A percentile compares a stretch with the other conserved stretches of the same genome.
These are phyloP conservation scores for Sminthurinus aureus DNA, from an alignment of 2,888 invertebrate species.

Conservation along the genomic window DNA sequence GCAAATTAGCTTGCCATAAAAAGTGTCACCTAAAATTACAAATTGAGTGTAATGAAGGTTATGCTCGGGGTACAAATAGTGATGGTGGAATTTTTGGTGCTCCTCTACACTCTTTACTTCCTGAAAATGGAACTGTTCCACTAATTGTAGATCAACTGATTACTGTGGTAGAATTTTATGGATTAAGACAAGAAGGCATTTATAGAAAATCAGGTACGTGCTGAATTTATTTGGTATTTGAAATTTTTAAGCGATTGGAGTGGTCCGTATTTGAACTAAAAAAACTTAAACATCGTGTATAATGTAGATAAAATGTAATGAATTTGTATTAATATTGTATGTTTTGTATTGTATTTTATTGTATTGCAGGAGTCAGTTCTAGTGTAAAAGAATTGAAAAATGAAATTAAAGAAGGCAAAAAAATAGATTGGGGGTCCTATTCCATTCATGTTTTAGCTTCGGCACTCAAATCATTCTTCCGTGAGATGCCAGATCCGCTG, in stretches of 20 bases:
- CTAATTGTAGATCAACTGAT: slow-evolving; percentile 87
- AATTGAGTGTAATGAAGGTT: slow-evolving; percentile 63
- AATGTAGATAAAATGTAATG: background rate
- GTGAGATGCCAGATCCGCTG: slow-evolving; percentile 90
- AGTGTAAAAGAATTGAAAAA: slow-evolving; percentile 70
- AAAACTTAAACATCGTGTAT: background rate
- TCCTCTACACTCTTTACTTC: slow-evolving; percentile 76
- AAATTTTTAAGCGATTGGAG: background rate
- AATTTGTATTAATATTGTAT: background rate
- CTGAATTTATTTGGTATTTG: background rate
- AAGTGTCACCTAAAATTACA: slow-evolving; percentile 85
- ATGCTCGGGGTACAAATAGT: slow-evolving; percentile 48
- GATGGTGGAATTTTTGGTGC: slow-evolving; percentile 78
- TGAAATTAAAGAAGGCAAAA: slow-evolving; percentile 78
- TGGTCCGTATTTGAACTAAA: too few species aligned
- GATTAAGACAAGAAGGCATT: slow-evolving; percentile 90
- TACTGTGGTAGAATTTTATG: slow-evolving; percentile 88
- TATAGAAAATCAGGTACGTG: slow-evolving; percentile 82
- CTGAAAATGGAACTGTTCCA: slow-evolving; percentile 79
- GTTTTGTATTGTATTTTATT: background rate
- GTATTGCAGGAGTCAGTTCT: slow-evolving; percentile 69
- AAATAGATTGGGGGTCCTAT: slow-evolving; percentile 78
- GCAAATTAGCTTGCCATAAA: slow-evolving; percentile 92
- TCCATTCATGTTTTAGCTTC: slow-evolving; percentile 90
- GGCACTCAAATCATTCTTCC: slow-evolving; percentile 74